A percentile compares a stretch with the other conserved stretches of the same genome.
Evolutionary conservation across 2,888 invertebrate species (phyloP).

Genomic region (Scelioninae gen. 2): DNA sequence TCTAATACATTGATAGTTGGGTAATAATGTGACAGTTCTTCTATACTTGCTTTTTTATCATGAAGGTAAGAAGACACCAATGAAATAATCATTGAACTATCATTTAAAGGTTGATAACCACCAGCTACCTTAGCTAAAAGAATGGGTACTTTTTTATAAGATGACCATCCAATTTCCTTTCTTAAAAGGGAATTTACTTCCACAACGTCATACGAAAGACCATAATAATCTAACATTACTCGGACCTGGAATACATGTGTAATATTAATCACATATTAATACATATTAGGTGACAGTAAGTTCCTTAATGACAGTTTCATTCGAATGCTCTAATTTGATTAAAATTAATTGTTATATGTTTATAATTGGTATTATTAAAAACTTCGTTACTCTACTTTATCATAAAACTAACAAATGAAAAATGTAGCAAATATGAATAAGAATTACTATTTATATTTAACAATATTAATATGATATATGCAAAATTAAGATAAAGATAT

Average conservation of each 20-base stretch:
- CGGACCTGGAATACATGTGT: slow-evolving; percentile 75
- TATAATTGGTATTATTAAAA: too few species aligned
- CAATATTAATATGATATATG: neutral
- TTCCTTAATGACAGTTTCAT: too few species aligned
- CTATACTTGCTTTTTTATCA: slow-evolving; percentile 79
- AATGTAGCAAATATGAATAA: too few species aligned
- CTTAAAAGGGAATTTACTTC: slow-evolving; percentile 97
- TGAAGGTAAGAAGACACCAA: slow-evolving; percentile 86
- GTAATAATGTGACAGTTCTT: slow-evolving; percentile 86
- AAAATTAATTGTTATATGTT: too few species aligned
- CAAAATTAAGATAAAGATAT: too few species aligned
- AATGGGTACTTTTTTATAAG: slow-evolving; percentile 96
- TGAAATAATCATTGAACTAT: slow-evolving; percentile 96
- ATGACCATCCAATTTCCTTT: slow-evolving; percentile 93
- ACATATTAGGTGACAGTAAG: too few species aligned
- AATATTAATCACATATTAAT: too few species aligned
- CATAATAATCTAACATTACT: slow-evolving; percentile 92
- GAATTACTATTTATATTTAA: neutral
- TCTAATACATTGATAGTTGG: slow-evolving; percentile 83
- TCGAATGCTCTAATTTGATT: too few species aligned
- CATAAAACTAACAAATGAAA: too few species aligned
- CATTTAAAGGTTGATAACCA: slow-evolving; percentile 91
- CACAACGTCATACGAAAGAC: slow-evolving; percentile 95
- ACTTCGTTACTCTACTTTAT: too few species aligned
- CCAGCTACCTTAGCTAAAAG: slow-evolving; percentile 84